phyloP scores from a whole-genome alignment of 1,140 invertebrate genomes.

The Drosophila eugracilis region DNA sequence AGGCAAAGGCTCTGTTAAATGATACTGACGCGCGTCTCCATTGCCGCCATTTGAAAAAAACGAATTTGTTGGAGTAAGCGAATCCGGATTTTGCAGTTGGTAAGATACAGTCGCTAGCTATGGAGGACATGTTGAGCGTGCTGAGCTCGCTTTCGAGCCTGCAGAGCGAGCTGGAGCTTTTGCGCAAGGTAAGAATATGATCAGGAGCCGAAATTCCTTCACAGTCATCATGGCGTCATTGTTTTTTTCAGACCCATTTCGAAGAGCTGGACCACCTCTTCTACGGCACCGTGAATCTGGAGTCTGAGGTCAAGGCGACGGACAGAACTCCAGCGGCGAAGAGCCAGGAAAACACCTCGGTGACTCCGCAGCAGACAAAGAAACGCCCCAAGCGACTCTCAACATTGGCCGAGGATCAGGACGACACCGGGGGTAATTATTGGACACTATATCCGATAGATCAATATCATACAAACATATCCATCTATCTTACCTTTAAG shows the following conservation, averaged over 20 bases:
- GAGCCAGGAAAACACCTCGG: conserved; percentile 15
- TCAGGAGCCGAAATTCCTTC: too few species aligned
- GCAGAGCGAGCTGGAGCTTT: conserved; percentile 32
- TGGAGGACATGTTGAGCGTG: conserved; percentile 68
- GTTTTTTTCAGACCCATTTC: conserved; percentile 49
- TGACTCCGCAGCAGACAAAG: conserved; percentile 75
- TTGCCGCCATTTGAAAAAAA: conserved; percentile 78
- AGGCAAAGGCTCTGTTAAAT: conserved; percentile 7
- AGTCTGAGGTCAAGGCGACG: conserved; percentile 1
- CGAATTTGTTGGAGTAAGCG: conserved; percentile 9
- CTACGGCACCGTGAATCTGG: conserved; percentile 24
- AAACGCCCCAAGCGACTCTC: conserved; percentile 71
- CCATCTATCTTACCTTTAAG: background rate
- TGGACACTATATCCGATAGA: background rate
- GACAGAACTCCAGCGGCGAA: conserved; percentile 3
- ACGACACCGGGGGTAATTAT: conserved; percentile 53
- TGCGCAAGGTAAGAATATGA: conserved; percentile 40
- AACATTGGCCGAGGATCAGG: conserved; percentile 53
- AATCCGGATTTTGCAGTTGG: conserved; percentile 13
- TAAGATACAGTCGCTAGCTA: conserved; percentile 27
- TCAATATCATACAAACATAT: background rate
- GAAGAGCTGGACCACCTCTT: conserved; percentile 64
- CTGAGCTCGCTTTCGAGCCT: conserved; percentile 34
- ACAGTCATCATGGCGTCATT: conserved; percentile 14
- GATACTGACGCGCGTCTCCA: conserved; percentile 42